Base-by-base conservation (phyloP, 1,140 invertebrate species). In the Myzus persicae region DNA sequence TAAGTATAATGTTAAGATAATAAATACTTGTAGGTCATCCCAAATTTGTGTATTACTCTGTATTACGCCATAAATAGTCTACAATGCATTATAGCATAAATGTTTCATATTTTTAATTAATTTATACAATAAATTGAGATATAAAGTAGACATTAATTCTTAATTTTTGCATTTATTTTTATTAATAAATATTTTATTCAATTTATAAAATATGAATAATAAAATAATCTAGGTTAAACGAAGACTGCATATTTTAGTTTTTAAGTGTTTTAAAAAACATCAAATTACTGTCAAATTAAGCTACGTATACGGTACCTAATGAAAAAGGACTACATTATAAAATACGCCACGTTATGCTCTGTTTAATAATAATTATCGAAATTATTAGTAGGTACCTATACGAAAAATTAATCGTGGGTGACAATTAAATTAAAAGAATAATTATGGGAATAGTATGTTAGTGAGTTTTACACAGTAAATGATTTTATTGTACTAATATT, bases 401-500 rank as follows among this genome's bases (percentile, higher is more conserved):
- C 51, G 3, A 46, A 54, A 89, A 89, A 89, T 89, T 89, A 89
- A 89, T 89, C 36, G 87, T 89, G 87, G 36, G 46, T 89, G 88
- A 89, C 88, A 89, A 89, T 89, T 89, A 89, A 51, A 89, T 51
- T 5, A 51, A 20, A 40, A 89, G 24, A 88, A 48, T 36, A 87
- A 48, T 88, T 88, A 88, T 38, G 46, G 24, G n/a, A 54, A 89
- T 89, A 54, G 54, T 51, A 48, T n/a, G 1, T 22, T 46, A 84
- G 48, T 22, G 20, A 38, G 42, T n/a, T 51, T 89, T 89, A 89
- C 1, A 26, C 1, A 26, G 5, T 26, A 40, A 89, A 89, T 51
- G 31, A 40, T 89, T 89, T 11, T 54, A 0, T 51, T 46, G 7
- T 88, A 89, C n/a, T 87, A n/a, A 36, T 51, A 51, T 24, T 38